A percentile compares a stretch with the other conserved stretches of the same genome.
These are phyloP conservation scores for Sebastes hubbsi DNA, from an alignment of 2,797 vertebrate species.

Conservation along the genomic window DNA sequence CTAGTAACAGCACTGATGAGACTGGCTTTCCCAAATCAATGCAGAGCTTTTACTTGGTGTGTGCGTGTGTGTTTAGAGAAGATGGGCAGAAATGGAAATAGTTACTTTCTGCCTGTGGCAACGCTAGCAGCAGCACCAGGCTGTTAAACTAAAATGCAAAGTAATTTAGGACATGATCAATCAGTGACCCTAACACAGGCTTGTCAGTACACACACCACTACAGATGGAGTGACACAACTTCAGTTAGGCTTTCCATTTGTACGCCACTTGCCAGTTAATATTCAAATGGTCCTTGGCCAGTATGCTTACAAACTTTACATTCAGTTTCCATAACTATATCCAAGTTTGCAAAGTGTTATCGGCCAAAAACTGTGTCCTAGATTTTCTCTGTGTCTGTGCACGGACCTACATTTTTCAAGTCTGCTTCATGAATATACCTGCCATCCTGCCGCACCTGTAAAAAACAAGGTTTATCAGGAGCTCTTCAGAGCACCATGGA, in stretches of 20 bases:
- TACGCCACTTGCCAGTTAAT: background rate
- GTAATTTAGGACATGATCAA: background rate
- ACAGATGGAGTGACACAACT: background rate
- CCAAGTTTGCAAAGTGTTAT: background rate
- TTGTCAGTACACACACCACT: background rate
- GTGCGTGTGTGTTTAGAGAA: background rate
- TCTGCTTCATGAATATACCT: background rate
- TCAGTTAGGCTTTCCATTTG: background rate
- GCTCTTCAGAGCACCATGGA: background rate
- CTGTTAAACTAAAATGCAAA: background rate
- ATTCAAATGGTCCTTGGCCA: background rate
- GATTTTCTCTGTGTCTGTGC: background rate
- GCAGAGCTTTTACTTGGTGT: background rate
- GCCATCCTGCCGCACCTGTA: background rate
- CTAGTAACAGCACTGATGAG: background rate
- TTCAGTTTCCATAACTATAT: background rate
- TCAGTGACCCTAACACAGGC: background rate
- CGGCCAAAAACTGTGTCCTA: background rate
- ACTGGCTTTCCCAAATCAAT: background rate
- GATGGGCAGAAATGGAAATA: conserved; percentile 15
- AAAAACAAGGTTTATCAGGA: background rate
- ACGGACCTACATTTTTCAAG: background rate
- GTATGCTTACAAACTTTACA: background rate
- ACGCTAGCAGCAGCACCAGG: background rate
- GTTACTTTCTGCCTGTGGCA: conserved; percentile 1